These are phyloP conservation scores for Eubucco bourcierii DNA, from an alignment of 2,113 vertebrate genomes.

Conservation along the genomic window DNA sequence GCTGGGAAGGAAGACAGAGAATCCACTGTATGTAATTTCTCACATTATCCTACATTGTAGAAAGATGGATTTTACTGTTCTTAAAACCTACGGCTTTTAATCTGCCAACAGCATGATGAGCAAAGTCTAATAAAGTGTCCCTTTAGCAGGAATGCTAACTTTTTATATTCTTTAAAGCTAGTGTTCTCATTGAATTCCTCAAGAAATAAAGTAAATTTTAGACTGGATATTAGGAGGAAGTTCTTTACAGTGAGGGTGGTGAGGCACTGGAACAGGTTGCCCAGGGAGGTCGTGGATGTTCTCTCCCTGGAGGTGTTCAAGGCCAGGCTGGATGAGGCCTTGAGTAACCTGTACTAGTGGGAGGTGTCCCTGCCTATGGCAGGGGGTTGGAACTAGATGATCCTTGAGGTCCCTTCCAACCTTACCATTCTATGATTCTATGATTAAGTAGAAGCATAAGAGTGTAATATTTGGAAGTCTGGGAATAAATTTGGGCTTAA, in stretches of 20 bases:
- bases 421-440: too few species aligned
- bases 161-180: constrained; percentile 29
- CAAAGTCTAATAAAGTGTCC: constrained; percentile 36
- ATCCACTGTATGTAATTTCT: constrained; percentile 25
- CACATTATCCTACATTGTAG: constrained; percentile 6
- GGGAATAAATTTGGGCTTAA: not conserved
- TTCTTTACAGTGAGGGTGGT: too few species aligned
- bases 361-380: too few species aligned
- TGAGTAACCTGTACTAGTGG: too few species aligned
- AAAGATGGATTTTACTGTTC: constrained; percentile 34
- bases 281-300: too few species aligned
- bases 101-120: constrained; percentile 2
- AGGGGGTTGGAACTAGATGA: too few species aligned
- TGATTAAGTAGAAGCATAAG: not conserved
- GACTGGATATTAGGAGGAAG: too few species aligned
- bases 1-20: constrained; percentile 7
- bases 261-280: too few species aligned
- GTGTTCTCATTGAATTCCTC: constrained; percentile 9
- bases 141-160: constrained; percentile 43
- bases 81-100: constrained; percentile 58
- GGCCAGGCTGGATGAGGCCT: too few species aligned
- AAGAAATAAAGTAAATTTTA: too few species aligned
- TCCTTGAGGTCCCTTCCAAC: too few species aligned
- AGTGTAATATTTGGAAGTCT: not conserved
- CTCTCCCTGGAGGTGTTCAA: too few species aligned